A percentile compares a stretch with the other conserved stretches of the same genome.
phyloP scores from a whole-genome alignment of 2,888 invertebrate genomes.

The Sinopyrophorus schimmeli region DNA sequence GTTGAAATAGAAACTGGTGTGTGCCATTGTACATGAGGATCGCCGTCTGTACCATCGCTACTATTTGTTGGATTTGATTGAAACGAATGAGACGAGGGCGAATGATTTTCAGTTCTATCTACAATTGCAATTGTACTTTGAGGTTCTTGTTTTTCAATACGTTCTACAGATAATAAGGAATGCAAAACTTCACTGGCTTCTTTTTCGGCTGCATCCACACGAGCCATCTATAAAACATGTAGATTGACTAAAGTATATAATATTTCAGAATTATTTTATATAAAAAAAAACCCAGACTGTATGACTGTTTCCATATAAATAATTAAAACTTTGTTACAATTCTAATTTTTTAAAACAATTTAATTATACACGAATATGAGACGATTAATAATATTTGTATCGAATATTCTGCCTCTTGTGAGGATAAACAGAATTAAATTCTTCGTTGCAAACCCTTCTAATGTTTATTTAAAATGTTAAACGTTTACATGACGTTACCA shows the following conservation, averaged over 20 bases:
- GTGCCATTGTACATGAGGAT: constrained; percentile 64
- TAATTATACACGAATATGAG: no score
- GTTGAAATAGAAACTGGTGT: constrained; percentile 60
- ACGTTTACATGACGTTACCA: no score
- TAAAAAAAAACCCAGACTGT: not conserved
- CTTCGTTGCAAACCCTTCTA: no score
- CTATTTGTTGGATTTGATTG: constrained; percentile 42
- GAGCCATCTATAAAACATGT: constrained; percentile 63
- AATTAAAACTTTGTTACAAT: no score
- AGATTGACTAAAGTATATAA: constrained; percentile 4
- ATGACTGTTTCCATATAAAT: not conserved
- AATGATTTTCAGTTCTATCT: constrained; percentile 43
- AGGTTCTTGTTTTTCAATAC: constrained; percentile 62
- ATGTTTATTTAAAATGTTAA: no score
- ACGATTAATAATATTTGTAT: no score
- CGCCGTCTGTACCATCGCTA: constrained; percentile 43
- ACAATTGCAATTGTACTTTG: no score
- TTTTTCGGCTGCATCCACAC: constrained; percentile 69
- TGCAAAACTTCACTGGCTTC: constrained; percentile 73
- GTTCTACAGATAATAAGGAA: constrained; percentile 67
- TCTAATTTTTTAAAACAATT: no score
- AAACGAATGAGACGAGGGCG: constrained; percentile 47
- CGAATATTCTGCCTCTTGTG: no score
- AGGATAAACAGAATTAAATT: no score
- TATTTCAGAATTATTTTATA: constrained; percentile 1